A percentile compares a stretch with the other conserved stretches of the same genome.
Evolutionary conservation across 2,113 vertebrate genomes (phyloP).

Genomic region (Ciconia maguari): DNA sequence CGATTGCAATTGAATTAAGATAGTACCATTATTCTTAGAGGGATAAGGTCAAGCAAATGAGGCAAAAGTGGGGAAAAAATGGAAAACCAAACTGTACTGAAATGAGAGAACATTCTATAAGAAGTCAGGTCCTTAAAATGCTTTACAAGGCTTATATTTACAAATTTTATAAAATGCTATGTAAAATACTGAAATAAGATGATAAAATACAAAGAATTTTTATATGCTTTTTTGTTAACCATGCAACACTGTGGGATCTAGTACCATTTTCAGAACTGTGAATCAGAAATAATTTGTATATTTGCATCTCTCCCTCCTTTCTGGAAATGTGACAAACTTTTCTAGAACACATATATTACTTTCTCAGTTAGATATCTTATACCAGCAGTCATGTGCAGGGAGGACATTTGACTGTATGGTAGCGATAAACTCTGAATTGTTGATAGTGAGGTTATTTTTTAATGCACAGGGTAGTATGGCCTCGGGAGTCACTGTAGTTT

Average conservation of each 20-base stretch:
- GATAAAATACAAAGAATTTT: background rate
- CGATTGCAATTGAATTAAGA: constrained; percentile 1
- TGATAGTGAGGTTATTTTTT: background rate
- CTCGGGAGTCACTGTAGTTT: background rate
- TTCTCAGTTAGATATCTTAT: background rate
- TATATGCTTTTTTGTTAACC: background rate
- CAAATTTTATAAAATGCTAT: background rate
- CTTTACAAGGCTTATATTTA: background rate
- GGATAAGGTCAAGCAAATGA: constrained; percentile 9
- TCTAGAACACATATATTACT: background rate
- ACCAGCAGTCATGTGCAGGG: background rate
- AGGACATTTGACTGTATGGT: background rate
- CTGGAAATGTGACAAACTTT: background rate
- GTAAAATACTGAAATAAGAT: background rate
- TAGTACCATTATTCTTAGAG: constrained; percentile 14
- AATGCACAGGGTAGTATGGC: background rate
- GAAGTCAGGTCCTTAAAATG: background rate
- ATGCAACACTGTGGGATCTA: background rate
- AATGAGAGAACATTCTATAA: background rate
- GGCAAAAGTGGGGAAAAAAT: background rate
- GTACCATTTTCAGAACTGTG: background rate
- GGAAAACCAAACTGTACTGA: background rate
- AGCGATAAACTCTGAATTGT: background rate
- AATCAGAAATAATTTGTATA: background rate
- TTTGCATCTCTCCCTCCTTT: background rate